These are phyloP conservation scores for Mechanitis mazaeus DNA, from an alignment of 2,888 invertebrate species.

Conservation along the genomic window DNA sequence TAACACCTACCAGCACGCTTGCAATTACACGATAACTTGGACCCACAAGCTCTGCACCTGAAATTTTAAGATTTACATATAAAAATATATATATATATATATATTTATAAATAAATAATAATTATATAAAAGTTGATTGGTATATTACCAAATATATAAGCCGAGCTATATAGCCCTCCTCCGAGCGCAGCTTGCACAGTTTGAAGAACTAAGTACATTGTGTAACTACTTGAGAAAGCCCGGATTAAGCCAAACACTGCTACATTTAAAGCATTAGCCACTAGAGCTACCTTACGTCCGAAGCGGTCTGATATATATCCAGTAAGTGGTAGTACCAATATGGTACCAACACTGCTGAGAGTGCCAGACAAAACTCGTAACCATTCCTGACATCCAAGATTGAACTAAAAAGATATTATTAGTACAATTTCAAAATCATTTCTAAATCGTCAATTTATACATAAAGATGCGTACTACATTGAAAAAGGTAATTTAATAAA, in stretches of 20 bases:
- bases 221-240: conserved; percentile 74
- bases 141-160: conserved; percentile 58
- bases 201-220: conserved; percentile 72
- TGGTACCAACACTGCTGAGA: conserved; percentile 78
- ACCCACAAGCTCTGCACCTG: conserved; percentile 83
- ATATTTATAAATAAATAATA: neutral
- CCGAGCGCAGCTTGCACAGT: conserved; percentile 72
- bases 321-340: conserved; percentile 77
- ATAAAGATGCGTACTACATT: neutral
- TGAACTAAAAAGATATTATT: conserved; percentile 56
- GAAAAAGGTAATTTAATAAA: no score
- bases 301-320: conserved; percentile 79
- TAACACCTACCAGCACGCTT: conserved; percentile 78
- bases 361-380: conserved; percentile 80
- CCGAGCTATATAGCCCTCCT: conserved; percentile 72
- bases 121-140: neutral
- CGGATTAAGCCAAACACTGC: conserved; percentile 69
- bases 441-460: neutral
- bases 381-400: conserved; percentile 78
- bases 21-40: conserved; percentile 78
- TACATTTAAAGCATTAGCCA: conserved; percentile 46
- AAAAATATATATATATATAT: neutral
- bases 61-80: conserved; percentile 7
- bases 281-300: conserved; percentile 56
- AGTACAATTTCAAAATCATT: neutral